Conservation (phyloP, 1,140 invertebrate species). For the Drosophila simulans region DNA sequence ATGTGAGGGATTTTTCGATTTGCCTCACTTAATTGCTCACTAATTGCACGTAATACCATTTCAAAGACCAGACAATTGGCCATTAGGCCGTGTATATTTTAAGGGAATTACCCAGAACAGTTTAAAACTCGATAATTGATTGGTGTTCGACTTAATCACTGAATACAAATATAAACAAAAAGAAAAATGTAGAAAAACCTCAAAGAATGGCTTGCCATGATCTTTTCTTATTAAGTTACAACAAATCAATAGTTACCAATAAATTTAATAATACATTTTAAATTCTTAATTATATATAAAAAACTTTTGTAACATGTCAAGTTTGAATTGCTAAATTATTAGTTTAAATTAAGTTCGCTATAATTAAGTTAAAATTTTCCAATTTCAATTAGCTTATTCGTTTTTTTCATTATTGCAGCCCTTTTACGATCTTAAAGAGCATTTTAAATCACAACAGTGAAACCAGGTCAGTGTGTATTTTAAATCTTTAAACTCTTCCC, state of each 20-base stretch:
- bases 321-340: too few species aligned
- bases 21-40: constrained; percentile 26
- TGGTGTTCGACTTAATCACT: not conserved
- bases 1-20: constrained; percentile 40
- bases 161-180: not conserved
- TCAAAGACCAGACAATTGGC: constrained; percentile 13
- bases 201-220: not conserved
- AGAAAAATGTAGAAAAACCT: not conserved
- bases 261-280: not conserved
- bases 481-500: constrained; percentile 20
- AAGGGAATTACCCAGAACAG: constrained; percentile 9
- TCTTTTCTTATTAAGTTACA: not conserved
- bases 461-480: constrained; percentile 20
- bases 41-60: constrained; percentile 24
- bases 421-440: constrained; percentile 11
- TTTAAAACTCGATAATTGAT: not conserved
- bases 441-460: not conserved
- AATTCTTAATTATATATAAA: too few species aligned
- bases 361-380: too few species aligned
- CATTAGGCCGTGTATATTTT: constrained; percentile 12
- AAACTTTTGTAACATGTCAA: too few species aligned
- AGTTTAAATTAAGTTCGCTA: too few species aligned
- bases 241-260: not conserved
- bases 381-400: not conserved
- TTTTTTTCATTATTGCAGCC: not conserved